Base-by-base conservation (phyloP, 2,797 vertebrate genomes). In the Rhabdomys pumilio region DNA sequence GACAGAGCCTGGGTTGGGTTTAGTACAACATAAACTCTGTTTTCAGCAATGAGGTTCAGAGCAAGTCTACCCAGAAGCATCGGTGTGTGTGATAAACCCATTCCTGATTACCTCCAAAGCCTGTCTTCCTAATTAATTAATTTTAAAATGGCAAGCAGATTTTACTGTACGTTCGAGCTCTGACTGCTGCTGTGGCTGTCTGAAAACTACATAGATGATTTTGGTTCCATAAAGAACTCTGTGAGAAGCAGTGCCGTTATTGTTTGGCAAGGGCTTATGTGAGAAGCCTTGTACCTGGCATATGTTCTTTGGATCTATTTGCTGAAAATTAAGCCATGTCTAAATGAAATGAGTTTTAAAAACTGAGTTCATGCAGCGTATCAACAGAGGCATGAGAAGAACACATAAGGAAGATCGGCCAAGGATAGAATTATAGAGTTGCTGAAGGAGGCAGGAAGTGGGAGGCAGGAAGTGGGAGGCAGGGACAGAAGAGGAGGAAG, bases 251-350 rank as follows among this genome's bases (percentile, higher is more conserved):
- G 19, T n/a, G 22, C n/a, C 73, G 2, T 75, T 77, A 19, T 3
- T 82, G 73, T 65, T 63, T 75, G 65, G 7, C 57, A 80, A 26
- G 29, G 50, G 38, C n/a, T n/a, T 59, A n/a, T 38, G 19, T 38
- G 63, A 84, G 31, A 7, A 41, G 50, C 24, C 15, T 44, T 47
- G n/a, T 59, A 63, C 57, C 59, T 59, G 50, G 38, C 41, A 19
- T 19, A 41, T 50, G 22, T 81, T 59, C 82, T 92, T 82, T 47
- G 50, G 50, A 95, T 55, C 24, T 53, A 47, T 65, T 86, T 95
- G n/a, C 44, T 84, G 57, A 94, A 89, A 93, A 69, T 61, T 82
- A 93, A 82, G 67, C 11, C 24, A 65, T 87, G 65, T 96, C 55
- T 96, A 87, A 82, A 92, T 44, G 44, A 77, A 86, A 86, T 75